A percentile compares a stretch with the other conserved stretches of the same genome.
Conservation (phyloP, 2,797 vertebrate species). For the Lerista edwardsae region DNA sequence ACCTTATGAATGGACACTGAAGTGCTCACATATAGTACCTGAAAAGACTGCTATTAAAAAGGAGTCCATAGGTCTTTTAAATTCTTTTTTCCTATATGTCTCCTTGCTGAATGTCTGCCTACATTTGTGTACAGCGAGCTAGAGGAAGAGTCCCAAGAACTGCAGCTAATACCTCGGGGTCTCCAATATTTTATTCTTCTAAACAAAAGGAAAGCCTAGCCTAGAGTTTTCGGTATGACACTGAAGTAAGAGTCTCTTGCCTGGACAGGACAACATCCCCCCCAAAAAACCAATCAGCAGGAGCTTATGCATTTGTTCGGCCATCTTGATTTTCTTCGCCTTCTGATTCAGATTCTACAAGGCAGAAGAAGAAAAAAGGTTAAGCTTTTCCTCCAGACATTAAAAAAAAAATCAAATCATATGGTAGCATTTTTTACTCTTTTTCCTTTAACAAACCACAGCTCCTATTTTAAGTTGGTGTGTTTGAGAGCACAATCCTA, state of each 20-base stretch:
- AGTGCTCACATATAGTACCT: constrained; percentile 78
- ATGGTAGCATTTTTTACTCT: neutral
- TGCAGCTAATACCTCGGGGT: constrained; percentile 78
- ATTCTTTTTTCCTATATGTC: constrained; percentile 68
- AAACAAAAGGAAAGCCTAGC: constrained; percentile 76
- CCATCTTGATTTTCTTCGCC: constrained; percentile 83
- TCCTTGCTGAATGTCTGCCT: constrained; percentile 76
- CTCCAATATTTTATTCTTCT: constrained; percentile 75
- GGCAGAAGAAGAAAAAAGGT: constrained; percentile 37
- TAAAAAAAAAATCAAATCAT: neutral
- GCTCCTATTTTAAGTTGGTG: neutral
- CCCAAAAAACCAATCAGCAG: constrained; percentile 63
- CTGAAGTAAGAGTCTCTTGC: constrained; percentile 73
- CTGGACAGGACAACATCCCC: constrained; percentile 68
- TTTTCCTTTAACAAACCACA: neutral
- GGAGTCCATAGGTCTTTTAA: constrained; percentile 73
- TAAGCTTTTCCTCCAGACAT: constrained; percentile 33
- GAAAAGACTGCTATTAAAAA: constrained; percentile 81
- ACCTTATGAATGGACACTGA: constrained; percentile 77
- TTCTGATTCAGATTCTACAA: constrained; percentile 89
- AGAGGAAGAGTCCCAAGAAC: constrained; percentile 79
- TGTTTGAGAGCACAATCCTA: no score
- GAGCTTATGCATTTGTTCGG: constrained; percentile 57
- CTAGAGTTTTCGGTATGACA: constrained; percentile 75
- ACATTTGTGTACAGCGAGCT: constrained; percentile 73